phyloP scores from a whole-genome alignment of 2,113 vertebrate species.

The Seriola rivoliana region DNA sequence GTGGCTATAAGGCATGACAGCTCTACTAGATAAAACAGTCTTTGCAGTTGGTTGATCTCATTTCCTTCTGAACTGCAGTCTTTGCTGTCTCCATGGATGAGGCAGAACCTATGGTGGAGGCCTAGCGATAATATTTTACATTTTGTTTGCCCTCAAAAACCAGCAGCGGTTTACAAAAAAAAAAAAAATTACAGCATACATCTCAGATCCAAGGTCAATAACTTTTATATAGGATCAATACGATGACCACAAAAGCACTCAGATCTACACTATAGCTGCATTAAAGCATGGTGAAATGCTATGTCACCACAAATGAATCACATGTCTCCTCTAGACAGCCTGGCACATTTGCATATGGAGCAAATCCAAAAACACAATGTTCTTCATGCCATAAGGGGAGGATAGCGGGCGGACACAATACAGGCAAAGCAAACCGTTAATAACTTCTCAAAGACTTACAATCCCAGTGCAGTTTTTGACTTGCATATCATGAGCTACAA shows the following conservation, averaged over 20 bases:
- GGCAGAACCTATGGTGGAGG: conserved; percentile 34
- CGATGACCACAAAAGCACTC: conserved; percentile 11
- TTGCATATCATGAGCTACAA: not conserved
- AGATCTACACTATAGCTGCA: conserved; percentile 1
- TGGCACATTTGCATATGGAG: conserved; percentile 53
- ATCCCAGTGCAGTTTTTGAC: not conserved
- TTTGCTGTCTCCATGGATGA: conserved; percentile 27
- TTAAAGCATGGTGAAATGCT: conserved; percentile 28
- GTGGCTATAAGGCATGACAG: conserved; percentile 59
- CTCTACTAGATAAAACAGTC: conserved; percentile 62
- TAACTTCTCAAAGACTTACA: conserved; percentile 4
- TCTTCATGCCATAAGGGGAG: conserved; percentile 26
- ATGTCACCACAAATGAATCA: conserved; percentile 50
- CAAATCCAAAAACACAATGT: conserved; percentile 40
- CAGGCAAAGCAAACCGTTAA: conserved; percentile 14
- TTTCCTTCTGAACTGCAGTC: conserved; percentile 56
- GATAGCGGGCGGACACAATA: not conserved
- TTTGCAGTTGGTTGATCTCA: conserved; percentile 66
- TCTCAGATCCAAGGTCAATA: conserved; percentile 1
- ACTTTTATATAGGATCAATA: conserved; percentile 39
- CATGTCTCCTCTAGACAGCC: conserved; percentile 18
- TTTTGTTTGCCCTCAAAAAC: conserved; percentile 41
- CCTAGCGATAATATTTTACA: conserved; percentile 43
- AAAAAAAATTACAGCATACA: not conserved
- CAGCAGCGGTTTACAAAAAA: conserved; percentile 9